Evolutionary conservation across 2,797 vertebrate genomes (phyloP).

Genomic region (Cossypha heuglini): DNA sequence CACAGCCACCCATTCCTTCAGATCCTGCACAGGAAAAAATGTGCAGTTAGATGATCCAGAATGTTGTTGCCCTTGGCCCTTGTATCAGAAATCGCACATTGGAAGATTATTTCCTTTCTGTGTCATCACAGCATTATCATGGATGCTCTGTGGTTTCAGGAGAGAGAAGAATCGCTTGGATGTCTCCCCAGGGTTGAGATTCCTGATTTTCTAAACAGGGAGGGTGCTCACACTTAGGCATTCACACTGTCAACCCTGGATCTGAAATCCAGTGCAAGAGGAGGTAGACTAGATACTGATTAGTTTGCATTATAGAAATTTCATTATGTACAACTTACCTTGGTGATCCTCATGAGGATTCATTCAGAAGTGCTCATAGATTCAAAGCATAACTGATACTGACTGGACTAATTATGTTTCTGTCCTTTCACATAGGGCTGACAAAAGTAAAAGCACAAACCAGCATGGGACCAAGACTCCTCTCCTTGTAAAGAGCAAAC

Average conservation of each 20-base stretch:
- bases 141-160: background rate
- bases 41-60: background rate
- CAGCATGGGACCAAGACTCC: background rate
- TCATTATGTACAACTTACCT: background rate
- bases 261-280: background rate
- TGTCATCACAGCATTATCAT: background rate
- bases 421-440: background rate
- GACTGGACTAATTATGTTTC: background rate
- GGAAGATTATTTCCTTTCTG: background rate
- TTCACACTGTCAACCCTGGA: background rate
- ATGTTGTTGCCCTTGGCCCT: background rate
- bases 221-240: background rate
- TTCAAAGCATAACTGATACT: background rate
- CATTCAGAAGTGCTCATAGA: background rate
- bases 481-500: background rate
- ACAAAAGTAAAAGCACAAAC: background rate
- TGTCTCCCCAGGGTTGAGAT: background rate
- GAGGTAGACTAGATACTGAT: background rate
- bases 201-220: background rate
- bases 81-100: background rate
- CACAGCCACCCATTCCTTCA: constrained; percentile 78
- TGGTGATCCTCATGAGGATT: background rate
- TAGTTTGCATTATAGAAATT: background rate
- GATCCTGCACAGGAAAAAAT: constrained; percentile 47
- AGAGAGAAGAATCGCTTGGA: background rate